Percentiles rank a stretch among this genome's conserved stretches.
Evolutionary conservation across 2,888 invertebrate genomes (phyloP).

Genomic region (Epistrophe grossulariae): DNA sequence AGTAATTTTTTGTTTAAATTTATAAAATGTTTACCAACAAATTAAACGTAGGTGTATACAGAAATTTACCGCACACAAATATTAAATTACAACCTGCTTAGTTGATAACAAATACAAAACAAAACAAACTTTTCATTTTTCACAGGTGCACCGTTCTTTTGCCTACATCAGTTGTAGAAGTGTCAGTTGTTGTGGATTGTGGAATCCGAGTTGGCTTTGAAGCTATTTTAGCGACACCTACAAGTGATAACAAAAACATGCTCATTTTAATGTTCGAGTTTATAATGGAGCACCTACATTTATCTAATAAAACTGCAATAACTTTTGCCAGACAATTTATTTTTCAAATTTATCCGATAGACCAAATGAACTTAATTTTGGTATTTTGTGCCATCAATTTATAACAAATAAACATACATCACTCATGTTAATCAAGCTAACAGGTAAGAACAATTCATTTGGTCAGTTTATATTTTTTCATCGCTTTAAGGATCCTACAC

Average conservation of each 20-base stretch:
- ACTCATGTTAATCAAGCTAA: too few relatives aligned
- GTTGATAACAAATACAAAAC: slow-evolving; percentile 68
- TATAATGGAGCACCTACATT: neutral
- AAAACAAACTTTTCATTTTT: slow-evolving; percentile 60
- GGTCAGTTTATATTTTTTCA: too few relatives aligned
- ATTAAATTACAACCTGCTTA: slow-evolving; percentile 45
- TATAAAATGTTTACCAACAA: slow-evolving; percentile 9
- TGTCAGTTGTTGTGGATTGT: slow-evolving; percentile 51
- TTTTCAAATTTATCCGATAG: too few relatives aligned
- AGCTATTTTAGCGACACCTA: slow-evolving; percentile 34
- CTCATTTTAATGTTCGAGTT: neutral
- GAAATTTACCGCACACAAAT: slow-evolving; percentile 36
- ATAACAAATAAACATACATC: too few relatives aligned
- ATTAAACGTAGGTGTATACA: neutral
- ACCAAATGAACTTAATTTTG: too few relatives aligned
- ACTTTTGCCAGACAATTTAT: neutral
- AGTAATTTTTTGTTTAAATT: neutral
- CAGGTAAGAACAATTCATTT: too few relatives aligned
- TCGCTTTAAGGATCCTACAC: too few relatives aligned
- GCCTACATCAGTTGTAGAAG: slow-evolving; percentile 38
- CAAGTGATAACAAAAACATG: neutral
- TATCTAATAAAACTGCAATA: neutral
- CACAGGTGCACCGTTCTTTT: slow-evolving; percentile 18
- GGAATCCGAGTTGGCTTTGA: slow-evolving; percentile 1
- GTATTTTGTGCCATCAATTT: too few relatives aligned